Percentiles rank a stretch among this genome's conserved stretches.
Evolutionary conservation across 1,140 invertebrate genomes (phyloP).

Genomic region (Tetragnatha versicolor): DNA sequence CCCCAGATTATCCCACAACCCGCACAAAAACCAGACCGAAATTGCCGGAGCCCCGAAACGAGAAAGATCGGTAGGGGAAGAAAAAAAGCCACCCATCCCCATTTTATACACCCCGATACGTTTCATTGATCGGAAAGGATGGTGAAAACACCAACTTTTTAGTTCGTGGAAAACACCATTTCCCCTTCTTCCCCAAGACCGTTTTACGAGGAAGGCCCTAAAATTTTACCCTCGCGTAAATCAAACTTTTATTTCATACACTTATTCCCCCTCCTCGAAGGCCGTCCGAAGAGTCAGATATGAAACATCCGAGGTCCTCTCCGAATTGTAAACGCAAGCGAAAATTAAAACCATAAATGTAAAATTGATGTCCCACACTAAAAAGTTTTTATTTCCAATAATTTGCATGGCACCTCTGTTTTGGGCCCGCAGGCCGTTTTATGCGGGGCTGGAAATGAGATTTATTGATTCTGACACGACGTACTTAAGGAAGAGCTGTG

Average conservation of each 20-base stretch:
- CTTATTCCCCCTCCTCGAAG: conserved; percentile 16
- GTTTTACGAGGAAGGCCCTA: conserved; percentile 33
- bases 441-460: neutral
- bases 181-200: neutral
- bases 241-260: conserved; percentile 47
- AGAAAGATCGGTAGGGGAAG: too few species aligned
- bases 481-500: neutral
- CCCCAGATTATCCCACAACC: too few species aligned
- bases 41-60: too few species aligned
- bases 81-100: neutral
- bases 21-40: too few species aligned
- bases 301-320: conserved; percentile 23
- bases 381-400: conserved; percentile 40
- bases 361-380: conserved; percentile 35
- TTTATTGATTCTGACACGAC: neutral
- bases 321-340: conserved; percentile 36
- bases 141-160: conserved; percentile 12
- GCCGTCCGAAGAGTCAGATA: conserved; percentile 9
- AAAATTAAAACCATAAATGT: conserved; percentile 43
- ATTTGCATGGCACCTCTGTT: conserved; percentile 10
- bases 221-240: conserved; percentile 47
- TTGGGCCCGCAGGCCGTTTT: neutral
- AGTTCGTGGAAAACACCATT: conserved; percentile 2
- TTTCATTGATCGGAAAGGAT: neutral
- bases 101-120: conserved; percentile 6